These are phyloP conservation scores for Styela plicata DNA, from an alignment of 23 tunicate species.

Conservation along the genomic window DNA sequence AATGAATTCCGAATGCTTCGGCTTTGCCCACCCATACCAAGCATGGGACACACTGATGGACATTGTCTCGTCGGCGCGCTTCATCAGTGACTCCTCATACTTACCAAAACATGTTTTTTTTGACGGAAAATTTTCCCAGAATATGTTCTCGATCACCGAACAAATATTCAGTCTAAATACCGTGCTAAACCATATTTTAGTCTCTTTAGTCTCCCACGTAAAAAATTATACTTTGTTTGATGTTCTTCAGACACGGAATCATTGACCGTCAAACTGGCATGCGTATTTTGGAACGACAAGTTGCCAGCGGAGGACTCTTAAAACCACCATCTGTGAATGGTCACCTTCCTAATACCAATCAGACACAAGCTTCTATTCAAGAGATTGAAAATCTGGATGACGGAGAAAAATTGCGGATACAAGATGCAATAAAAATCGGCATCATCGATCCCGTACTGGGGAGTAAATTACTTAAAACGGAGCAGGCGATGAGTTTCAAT, in stretches of 20 bases:
- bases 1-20: no score
- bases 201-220: background rate
- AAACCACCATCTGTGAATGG: conserved; percentile 22
- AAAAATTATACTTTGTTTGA: no score
- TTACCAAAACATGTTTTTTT: no score
- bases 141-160: no score
- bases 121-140: no score
- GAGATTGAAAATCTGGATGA: background rate
- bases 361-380: background rate
- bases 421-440: conserved; percentile 25
- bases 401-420: conserved; percentile 12
- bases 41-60: no score
- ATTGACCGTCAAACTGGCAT: conserved; percentile 35
- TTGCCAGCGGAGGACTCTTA: conserved; percentile 30
- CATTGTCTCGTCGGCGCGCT: no score
- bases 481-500: conserved; percentile 17
- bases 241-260: conserved; percentile 20
- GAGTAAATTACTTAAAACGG: conserved; percentile 26
- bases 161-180: no score
- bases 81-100: no score
- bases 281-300: conserved; percentile 33
- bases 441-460: conserved; percentile 31
- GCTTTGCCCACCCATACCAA: no score
- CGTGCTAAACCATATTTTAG: no score
- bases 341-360: background rate